Conservation (phyloP, 2,888 invertebrate species). For the Linnaemya vulpina region DNA sequence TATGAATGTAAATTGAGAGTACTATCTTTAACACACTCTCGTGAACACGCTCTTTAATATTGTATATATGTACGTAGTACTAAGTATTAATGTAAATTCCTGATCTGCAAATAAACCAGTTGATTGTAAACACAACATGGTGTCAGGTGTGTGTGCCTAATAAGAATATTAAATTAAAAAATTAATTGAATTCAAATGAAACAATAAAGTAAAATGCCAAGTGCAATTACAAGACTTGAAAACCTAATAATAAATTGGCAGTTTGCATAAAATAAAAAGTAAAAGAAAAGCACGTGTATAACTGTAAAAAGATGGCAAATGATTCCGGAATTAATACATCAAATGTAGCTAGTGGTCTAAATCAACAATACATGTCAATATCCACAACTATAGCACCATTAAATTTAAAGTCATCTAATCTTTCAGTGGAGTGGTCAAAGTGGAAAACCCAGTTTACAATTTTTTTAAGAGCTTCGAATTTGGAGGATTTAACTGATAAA, state of each 20-base stretch:
- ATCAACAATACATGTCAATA: conserved; percentile 24
- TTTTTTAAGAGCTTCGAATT: conserved; percentile 23
- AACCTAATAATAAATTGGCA: too few species aligned
- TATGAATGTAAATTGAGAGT: too few species aligned
- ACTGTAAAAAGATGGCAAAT: background rate
- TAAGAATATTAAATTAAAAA: background rate
- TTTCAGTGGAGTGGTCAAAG: conserved; percentile 7
- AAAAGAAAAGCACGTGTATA: too few species aligned
- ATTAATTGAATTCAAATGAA: too few species aligned
- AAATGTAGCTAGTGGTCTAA: background rate
- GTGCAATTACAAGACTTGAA: too few species aligned
- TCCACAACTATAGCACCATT: conserved; percentile 17
- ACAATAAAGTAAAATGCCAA: too few species aligned
- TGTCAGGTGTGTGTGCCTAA: conserved; percentile 19
- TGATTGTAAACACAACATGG: background rate
- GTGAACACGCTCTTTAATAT: too few species aligned
- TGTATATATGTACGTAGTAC: background rate
- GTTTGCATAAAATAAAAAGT: too few species aligned
- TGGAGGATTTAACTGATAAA: background rate
- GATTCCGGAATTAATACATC: background rate
- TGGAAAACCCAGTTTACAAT: conserved; percentile 21
- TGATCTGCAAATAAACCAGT: background rate
- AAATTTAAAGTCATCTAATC: conserved; percentile 5
- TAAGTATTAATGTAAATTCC: background rate
- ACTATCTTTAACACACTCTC: too few species aligned